Evolutionary conservation across 2,888 invertebrate species (phyloP).

Genomic region (Podotricha telesiphe): DNA sequence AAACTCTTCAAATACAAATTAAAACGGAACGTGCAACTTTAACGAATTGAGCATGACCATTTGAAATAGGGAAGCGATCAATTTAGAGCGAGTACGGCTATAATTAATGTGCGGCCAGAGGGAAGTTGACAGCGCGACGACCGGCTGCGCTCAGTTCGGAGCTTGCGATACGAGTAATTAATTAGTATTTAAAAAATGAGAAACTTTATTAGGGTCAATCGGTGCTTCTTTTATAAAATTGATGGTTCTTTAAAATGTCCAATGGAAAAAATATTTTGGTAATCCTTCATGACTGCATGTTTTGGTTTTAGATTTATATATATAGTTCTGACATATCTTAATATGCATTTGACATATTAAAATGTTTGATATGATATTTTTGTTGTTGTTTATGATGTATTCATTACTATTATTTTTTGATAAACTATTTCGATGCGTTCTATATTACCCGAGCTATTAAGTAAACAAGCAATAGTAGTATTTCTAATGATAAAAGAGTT

Average conservation of each 20-base stretch:
- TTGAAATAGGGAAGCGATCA: slow-evolving; percentile 65
- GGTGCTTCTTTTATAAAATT: slow-evolving; percentile 7
- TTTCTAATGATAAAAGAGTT: too few species aligned
- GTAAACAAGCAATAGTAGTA: too few species aligned
- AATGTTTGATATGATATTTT: not conserved
- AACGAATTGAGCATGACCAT: slow-evolving; percentile 44
- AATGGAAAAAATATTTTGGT: not conserved
- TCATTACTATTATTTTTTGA: not conserved
- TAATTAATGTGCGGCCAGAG: slow-evolving; percentile 70
- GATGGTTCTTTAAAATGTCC: not conserved
- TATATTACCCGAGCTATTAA: not conserved
- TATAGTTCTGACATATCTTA: too few species aligned
- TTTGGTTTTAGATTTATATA: too few species aligned
- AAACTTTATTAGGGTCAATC: slow-evolving; percentile 15
- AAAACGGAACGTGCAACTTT: slow-evolving; percentile 20
- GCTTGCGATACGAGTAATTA: slow-evolving; percentile 16
- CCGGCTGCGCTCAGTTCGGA: slow-evolving; percentile 5
- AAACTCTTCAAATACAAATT: slow-evolving; percentile 2
- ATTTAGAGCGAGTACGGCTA: slow-evolving; percentile 68
- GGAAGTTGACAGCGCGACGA: slow-evolving; percentile 55
- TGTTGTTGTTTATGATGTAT: not conserved
- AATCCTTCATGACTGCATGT: not conserved
- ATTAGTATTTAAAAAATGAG: slow-evolving; percentile 18
- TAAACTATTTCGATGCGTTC: not conserved
- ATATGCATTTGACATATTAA: not conserved